A percentile compares a stretch with the other conserved stretches of the same genome.
These are phyloP conservation scores for Drosophila ironensis DNA, from an alignment of 1,140 invertebrate genomes.

Conservation along the genomic window DNA sequence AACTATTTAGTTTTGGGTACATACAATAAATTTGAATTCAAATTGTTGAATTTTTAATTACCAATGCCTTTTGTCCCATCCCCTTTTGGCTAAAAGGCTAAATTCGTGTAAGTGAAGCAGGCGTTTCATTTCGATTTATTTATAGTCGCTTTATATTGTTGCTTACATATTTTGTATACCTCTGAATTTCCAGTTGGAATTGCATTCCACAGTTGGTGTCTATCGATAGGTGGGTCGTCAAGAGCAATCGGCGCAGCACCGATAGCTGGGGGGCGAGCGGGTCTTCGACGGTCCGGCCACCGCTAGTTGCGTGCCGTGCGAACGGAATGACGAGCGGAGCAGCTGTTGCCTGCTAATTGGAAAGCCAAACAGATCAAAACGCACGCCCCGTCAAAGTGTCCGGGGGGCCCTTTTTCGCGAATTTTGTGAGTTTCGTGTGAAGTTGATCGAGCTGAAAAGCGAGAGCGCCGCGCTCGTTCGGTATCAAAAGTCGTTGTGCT, in stretches of 20 bases:
- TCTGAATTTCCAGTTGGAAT: no score
- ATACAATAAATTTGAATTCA: no score
- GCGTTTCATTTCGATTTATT: no score
- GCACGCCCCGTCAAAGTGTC: background rate
- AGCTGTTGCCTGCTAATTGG: slow-evolving; percentile 43
- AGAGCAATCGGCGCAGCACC: background rate
- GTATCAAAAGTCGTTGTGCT: slow-evolving; percentile 2
- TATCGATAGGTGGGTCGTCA: background rate
- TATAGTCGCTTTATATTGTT: no score
- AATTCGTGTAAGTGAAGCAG: no score
- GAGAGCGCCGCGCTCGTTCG: background rate
- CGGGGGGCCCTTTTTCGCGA: slow-evolving; percentile 11
- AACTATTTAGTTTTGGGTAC: no score
- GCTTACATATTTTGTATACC: no score
- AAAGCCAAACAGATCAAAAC: slow-evolving; percentile 19
- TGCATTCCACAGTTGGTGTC: no score
- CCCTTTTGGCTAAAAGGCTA: no score
- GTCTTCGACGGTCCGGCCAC: background rate
- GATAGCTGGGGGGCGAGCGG: no score
- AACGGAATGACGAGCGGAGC: slow-evolving; percentile 22
- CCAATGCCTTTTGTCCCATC: no score
- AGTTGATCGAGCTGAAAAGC: slow-evolving; percentile 14
- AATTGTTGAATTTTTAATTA: no score
- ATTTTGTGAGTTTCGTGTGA: slow-evolving; percentile 42
- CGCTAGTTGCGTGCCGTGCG: slow-evolving; percentile 26